Conservation (phyloP, 2,888 invertebrate species). For the Holacanthella duospinosa region DNA sequence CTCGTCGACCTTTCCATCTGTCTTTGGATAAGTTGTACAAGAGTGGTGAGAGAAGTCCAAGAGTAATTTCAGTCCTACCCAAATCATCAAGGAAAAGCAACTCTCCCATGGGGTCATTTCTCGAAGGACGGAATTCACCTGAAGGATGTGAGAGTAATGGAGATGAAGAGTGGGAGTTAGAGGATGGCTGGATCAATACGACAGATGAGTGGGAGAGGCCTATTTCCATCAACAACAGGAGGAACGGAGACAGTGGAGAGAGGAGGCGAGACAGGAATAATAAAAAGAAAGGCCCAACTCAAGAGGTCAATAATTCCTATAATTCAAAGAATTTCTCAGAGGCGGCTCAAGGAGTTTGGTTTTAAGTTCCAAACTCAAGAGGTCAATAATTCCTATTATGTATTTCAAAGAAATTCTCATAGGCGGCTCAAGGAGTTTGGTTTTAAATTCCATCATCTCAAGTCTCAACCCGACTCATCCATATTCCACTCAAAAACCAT, state of each 20-base stretch:
- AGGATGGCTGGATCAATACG: conserved; percentile 4
- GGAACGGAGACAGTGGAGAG: no score
- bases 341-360: conserved; percentile 15
- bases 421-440: conserved; percentile 14
- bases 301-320: neutral
- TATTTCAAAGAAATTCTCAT: conserved; percentile 11
- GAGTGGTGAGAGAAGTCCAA: conserved; percentile 32
- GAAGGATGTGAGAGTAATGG: conserved; percentile 32
- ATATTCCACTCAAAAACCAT: no score
- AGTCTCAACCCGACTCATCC: no score
- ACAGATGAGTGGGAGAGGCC: no score
- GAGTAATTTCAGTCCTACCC: conserved; percentile 35
- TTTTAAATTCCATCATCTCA: no score
- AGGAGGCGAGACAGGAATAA: no score
- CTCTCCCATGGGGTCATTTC: conserved; percentile 31
- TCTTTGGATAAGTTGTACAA: conserved; percentile 12
- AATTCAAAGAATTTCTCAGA: conserved; percentile 12
- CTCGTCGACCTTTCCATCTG: conserved; percentile 9
- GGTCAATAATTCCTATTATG: no score
- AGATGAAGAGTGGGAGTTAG: neutral
- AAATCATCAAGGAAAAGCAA: conserved; percentile 33
- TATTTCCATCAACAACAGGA: no score
- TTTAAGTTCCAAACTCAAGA: conserved; percentile 1
- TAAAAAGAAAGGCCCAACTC: no score
- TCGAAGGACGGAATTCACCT: conserved; percentile 34